Evolutionary conservation across 2,888 invertebrate species (phyloP).

Genomic region (Electrophaes corylata): DNA sequence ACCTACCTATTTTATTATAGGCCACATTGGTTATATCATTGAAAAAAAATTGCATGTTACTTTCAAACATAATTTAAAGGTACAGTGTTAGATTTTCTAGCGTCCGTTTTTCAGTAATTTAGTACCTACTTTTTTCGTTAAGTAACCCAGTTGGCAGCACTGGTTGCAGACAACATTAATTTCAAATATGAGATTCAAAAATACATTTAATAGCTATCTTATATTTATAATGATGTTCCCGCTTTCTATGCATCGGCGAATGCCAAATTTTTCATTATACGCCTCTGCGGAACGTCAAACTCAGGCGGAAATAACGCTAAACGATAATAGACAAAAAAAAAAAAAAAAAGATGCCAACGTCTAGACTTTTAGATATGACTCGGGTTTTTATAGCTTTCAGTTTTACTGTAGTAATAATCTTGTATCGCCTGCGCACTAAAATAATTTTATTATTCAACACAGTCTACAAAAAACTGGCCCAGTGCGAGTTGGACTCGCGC

Average conservation of each 20-base stretch:
- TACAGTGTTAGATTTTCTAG: too few species aligned
- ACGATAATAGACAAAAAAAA: conserved; percentile 9
- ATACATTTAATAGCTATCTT: conserved; percentile 9
- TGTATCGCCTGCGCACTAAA: not conserved
- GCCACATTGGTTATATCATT: too few species aligned
- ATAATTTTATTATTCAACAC: too few species aligned
- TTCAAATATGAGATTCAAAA: not conserved
- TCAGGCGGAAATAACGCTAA: conserved; percentile 15
- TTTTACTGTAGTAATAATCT: not conserved
- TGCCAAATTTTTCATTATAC: conserved; percentile 22
- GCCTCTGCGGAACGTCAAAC: conserved; percentile 21
- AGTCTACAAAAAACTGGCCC: too few species aligned
- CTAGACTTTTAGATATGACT: conserved; percentile 5
- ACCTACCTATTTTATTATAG: too few species aligned
- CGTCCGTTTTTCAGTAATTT: too few species aligned
- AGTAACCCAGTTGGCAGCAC: too few species aligned
- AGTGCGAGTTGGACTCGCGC: too few species aligned
- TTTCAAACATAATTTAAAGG: too few species aligned
- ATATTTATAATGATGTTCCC: conserved; percentile 15
- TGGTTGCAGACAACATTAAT: not conserved
- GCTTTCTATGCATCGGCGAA: conserved; percentile 6
- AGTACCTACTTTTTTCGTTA: too few species aligned
- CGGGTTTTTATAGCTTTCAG: conserved; percentile 1
- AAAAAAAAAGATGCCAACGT: too few species aligned
- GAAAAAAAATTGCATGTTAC: too few species aligned